phyloP scores from a whole-genome alignment of 2,797 vertebrate species.

The Tamandua tetradactyla region DNA sequence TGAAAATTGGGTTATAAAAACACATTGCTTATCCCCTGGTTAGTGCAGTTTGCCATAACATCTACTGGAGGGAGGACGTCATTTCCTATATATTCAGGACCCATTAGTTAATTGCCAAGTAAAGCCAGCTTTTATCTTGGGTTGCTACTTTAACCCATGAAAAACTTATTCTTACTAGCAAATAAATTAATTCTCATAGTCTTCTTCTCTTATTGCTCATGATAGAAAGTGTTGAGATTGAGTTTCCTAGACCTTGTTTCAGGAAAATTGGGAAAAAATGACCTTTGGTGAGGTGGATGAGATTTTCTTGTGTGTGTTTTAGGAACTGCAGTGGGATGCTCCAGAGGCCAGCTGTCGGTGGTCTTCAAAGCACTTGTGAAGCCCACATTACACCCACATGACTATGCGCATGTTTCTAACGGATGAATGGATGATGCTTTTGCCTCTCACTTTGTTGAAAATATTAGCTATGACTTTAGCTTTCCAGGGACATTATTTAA shows the following conservation, averaged over 20 bases:
- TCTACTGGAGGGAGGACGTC: slow-evolving; percentile 45
- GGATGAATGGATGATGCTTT: neutral
- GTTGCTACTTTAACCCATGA: slow-evolving; percentile 39
- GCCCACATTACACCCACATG: neutral
- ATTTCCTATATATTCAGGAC: neutral
- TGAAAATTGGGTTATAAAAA: slow-evolving; percentile 71
- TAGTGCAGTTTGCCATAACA: slow-evolving; percentile 56
- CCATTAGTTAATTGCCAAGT: slow-evolving; percentile 69
- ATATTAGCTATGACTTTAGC: neutral
- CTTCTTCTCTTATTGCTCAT: neutral
- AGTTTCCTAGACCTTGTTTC: slow-evolving; percentile 40
- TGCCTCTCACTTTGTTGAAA: neutral
- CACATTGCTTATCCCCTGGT: slow-evolving; percentile 57
- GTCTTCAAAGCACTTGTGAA: neutral
- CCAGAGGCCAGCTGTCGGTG: neutral
- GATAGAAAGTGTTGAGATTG: neutral
- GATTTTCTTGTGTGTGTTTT: neutral
- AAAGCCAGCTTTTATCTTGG: slow-evolving; percentile 52
- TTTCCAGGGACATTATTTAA: neutral
- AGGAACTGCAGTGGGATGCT: neutral
- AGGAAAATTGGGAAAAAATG: slow-evolving; percentile 45
- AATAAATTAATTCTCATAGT: slow-evolving; percentile 22
- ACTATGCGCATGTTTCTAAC: neutral
- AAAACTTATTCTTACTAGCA: slow-evolving; percentile 14
- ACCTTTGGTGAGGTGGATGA: neutral